Evolutionary conservation across 2,113 vertebrate species (phyloP).

Genomic region (Brachyhypopomus gauderio): DNA sequence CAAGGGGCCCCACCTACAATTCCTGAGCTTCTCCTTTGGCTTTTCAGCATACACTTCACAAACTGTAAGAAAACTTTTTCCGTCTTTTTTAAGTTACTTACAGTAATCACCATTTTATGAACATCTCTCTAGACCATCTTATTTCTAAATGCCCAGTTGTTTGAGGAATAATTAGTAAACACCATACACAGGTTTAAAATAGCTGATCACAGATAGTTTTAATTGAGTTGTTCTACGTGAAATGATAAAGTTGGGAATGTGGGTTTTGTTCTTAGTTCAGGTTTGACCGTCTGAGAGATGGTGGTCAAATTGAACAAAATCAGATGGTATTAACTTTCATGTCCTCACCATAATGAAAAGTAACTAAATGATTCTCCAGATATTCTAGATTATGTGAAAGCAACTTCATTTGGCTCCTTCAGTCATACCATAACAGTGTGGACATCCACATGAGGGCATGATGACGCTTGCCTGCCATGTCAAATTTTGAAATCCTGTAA

Average conservation of each 20-base stretch:
- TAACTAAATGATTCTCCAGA: background rate
- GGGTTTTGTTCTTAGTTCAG: conserved; percentile 58
- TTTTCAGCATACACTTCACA: background rate
- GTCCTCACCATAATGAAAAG: background rate
- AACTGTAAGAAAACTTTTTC: background rate
- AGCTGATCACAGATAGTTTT: conserved; percentile 39
- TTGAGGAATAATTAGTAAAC: background rate
- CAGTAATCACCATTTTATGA: background rate
- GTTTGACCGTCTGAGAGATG: conserved; percentile 61
- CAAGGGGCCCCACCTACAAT: background rate
- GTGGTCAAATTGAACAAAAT: conserved; percentile 56
- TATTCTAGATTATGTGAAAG: background rate
- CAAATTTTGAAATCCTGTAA: too few species aligned
- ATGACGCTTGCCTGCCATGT: too few species aligned
- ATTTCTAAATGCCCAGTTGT: conserved; percentile 3
- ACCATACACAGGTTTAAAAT: background rate
- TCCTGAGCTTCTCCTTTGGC: background rate
- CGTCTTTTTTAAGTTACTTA: background rate
- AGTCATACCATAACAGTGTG: too few species aligned
- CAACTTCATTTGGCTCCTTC: too few species aligned
- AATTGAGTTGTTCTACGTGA: conserved; percentile 47
- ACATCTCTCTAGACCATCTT: background rate
- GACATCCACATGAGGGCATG: too few species aligned
- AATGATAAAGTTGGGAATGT: conserved; percentile 56
- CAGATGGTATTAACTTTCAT: conserved; percentile 51